These are phyloP conservation scores for Henricia sp. DNA, from an alignment of 53 echinoderm and acorn worm species.

Conservation along the genomic window DNA sequence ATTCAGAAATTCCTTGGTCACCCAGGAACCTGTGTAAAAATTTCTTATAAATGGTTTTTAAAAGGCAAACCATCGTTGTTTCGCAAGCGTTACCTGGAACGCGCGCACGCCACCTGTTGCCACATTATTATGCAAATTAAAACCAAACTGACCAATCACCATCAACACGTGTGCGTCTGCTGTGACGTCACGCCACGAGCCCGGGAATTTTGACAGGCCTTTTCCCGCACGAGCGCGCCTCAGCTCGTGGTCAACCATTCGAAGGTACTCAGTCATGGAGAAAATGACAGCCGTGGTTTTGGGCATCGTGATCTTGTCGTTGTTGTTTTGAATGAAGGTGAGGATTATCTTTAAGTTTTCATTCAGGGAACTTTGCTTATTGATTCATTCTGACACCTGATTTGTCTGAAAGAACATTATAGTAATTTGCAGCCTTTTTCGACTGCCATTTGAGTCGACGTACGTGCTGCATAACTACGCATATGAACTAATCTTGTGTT, in stretches of 20 bases:
- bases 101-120: constrained; percentile 4
- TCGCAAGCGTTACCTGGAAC: too few species aligned
- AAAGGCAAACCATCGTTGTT: too few species aligned
- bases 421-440: background rate
- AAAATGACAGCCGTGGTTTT: constrained; percentile 4
- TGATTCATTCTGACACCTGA: constrained; percentile 28
- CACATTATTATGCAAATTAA: constrained; percentile 40
- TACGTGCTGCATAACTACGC: background rate
- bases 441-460: constrained; percentile 2
- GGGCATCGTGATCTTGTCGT: constrained; percentile 4
- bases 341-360: constrained; percentile 15
- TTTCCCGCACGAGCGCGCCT: constrained; percentile 52
- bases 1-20: too few species aligned
- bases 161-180: constrained; percentile 21
- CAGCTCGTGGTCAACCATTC: constrained; percentile 14
- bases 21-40: too few species aligned
- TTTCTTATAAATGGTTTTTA: too few species aligned
- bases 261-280: constrained; percentile 21
- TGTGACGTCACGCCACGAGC: background rate
- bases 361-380: constrained; percentile 1
- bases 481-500: background rate
- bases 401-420: constrained; percentile 3
- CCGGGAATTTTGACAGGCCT: constrained; percentile 50
- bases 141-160: constrained; percentile 33
- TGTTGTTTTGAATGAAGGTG: constrained; percentile 1